Percentiles rank a stretch among this genome's conserved stretches.
These are phyloP conservation scores for Redunca redunca DNA, from an alignment of 2,113 vertebrate species.

Conservation along the genomic window DNA sequence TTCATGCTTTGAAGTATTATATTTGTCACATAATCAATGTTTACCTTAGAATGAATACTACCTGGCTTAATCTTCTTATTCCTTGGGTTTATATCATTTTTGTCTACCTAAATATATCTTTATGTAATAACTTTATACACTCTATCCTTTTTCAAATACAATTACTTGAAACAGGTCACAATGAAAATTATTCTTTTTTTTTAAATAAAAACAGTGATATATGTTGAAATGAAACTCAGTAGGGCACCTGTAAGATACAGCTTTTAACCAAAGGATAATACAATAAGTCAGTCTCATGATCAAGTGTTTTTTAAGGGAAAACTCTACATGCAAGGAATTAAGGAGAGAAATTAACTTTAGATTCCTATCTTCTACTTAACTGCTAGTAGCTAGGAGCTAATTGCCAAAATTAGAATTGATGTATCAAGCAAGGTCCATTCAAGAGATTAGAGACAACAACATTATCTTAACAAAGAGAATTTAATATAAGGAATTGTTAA, in stretches of 20 bases:
- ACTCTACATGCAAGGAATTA: not conserved
- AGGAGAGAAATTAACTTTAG: not conserved
- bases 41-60: conserved; percentile 44
- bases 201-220: not conserved
- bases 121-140: not conserved
- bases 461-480: not conserved
- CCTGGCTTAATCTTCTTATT: not conserved
- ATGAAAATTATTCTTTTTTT: not conserved
- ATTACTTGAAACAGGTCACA: conserved; percentile 14
- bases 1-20: conserved; percentile 15
- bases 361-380: not conserved
- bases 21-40: conserved; percentile 52
- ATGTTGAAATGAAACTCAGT: conserved; percentile 20
- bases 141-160: conserved; percentile 17
- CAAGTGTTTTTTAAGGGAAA: not conserved
- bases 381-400: not conserved
- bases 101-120: not conserved
- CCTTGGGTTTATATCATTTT: not conserved
- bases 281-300: not conserved
- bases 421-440: not conserved
- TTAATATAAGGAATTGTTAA: not conserved
- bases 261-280: not conserved
- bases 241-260: not conserved
- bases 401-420: not conserved
- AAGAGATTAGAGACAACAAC: not conserved